Base-by-base conservation (phyloP, 2,797 vertebrate species). In the Xenopus petersii region DNA sequence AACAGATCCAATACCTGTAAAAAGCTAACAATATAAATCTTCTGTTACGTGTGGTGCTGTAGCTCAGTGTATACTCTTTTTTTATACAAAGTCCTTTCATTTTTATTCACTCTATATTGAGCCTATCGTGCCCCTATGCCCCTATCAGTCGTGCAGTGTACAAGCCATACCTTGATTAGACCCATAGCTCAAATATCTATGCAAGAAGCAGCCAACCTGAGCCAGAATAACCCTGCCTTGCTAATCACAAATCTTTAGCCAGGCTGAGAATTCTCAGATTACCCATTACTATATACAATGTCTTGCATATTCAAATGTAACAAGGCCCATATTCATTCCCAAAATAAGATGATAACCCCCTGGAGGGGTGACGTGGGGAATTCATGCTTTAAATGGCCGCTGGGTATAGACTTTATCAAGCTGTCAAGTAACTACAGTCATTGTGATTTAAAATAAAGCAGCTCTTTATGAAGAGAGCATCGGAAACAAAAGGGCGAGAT, bases 391-490 rank as follows among this genome's bases (percentile, higher is more conserved):
- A 71, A 66, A 64, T 72, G 21, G 46, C 70, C 70, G 63, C 51
- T 51, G 60, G 65, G 15, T 64, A 64, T 70, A 70, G 71, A 73
- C 11, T 30, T 56, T 16, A 49, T 65, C 75, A 58, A 68, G 48
- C 84, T 81, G 77, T 81, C 77, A 83, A 81, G 81, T 73, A 76
- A 81, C 82, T 74, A 80, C 81, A 81, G 82, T 84, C 82, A 81
- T 85, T 82, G 86, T 83, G 76, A 85, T 85, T 82, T 77, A 81
- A 86, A 86, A 48, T 68, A 69, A 81, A 82, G 81, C 77, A 67
- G 80, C 66, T 82, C 75, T 85, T 85, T 80, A 81, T 83, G 79
- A 61, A 56, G 21, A 42, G 55, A 59, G 17, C 65, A 33, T 73
- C 79, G 58, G 73, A 80, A 84, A 42, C 84, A 86, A 86, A 82